phyloP scores from a whole-genome alignment of 35 echinoderm and acorn worm genomes.

The Anneissia japonica region DNA sequence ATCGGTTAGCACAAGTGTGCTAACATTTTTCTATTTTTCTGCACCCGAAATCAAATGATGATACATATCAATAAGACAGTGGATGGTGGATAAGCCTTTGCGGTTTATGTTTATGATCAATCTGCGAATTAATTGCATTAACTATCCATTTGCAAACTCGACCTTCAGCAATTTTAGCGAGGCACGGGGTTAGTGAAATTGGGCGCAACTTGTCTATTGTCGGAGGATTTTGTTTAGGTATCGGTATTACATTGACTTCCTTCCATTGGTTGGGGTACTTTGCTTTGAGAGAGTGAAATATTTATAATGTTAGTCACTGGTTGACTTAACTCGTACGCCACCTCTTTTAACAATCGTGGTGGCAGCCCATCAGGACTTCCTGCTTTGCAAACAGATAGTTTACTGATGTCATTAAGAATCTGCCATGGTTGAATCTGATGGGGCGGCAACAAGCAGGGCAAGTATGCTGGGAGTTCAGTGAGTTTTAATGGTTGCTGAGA shows the following conservation, averaged over 20 bases:
- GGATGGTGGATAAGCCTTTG: slow-evolving; percentile 10
- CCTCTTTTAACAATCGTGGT: slow-evolving; percentile 5
- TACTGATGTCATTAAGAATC: slow-evolving; percentile 15
- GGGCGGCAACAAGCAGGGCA: background rate
- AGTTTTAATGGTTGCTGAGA: background rate
- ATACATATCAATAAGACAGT: slow-evolving; percentile 25
- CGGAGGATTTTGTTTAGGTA: background rate
- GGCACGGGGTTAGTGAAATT: slow-evolving; percentile 5
- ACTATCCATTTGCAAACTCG: slow-evolving; percentile 17
- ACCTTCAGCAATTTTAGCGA: slow-evolving; percentile 35
- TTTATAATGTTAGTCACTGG: slow-evolving; percentile 25
- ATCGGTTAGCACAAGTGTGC: too few species aligned
- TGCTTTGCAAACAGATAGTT: slow-evolving; percentile 7
- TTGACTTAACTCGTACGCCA: slow-evolving; percentile 27
- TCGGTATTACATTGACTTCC: slow-evolving; percentile 11
- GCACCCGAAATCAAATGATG: slow-evolving; percentile 18
- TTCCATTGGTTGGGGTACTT: slow-evolving; percentile 25
- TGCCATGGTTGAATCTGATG: background rate
- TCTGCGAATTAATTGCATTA: slow-evolving; percentile 1
- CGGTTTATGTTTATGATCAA: slow-evolving; percentile 27
- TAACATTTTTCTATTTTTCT: background rate
- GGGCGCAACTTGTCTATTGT: slow-evolving; percentile 24
- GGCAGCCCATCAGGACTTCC: slow-evolving; percentile 15
- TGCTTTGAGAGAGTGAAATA: slow-evolving; percentile 9
- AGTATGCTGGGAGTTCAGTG: background rate